A percentile compares a stretch with the other conserved stretches of the same genome.
Evolutionary conservation across 2,888 invertebrate species (phyloP).

Genomic region (Bombyx huttoni): DNA sequence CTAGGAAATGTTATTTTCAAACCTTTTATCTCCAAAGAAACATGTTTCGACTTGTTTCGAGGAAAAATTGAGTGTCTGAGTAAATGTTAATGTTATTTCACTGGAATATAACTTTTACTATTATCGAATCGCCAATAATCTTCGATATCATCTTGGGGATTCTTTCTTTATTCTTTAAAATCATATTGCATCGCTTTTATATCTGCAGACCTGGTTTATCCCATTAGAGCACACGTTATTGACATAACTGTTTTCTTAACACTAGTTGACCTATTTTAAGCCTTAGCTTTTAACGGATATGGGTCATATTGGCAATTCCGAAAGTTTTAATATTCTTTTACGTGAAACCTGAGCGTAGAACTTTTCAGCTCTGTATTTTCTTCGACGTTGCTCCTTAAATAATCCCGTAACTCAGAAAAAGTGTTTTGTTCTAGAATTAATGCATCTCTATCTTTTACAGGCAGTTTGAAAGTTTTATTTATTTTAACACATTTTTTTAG

Average conservation of each 20-base stretch:
- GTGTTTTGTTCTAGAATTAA: too few relatives aligned
- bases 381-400: background rate
- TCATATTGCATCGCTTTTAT: background rate
- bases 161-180: background rate
- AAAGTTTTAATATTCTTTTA: background rate
- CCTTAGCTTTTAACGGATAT: background rate
- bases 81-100: background rate
- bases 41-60: too few relatives aligned
- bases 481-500: too few relatives aligned
- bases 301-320: background rate
- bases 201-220: too few relatives aligned
- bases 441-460: too few relatives aligned
- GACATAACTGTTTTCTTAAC: background rate
- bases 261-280: background rate
- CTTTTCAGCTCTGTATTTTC: background rate
- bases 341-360: background rate
- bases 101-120: background rate
- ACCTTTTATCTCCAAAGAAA: too few relatives aligned
- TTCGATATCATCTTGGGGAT: background rate
- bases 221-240: too few relatives aligned
- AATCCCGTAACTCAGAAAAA: too few relatives aligned
- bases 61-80: too few relatives aligned
- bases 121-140: background rate
- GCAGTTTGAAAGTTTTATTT: too few relatives aligned
- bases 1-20: too few relatives aligned